Base-by-base conservation (phyloP, 1,140 invertebrate genomes). In the Onthophagus taurus region DNA sequence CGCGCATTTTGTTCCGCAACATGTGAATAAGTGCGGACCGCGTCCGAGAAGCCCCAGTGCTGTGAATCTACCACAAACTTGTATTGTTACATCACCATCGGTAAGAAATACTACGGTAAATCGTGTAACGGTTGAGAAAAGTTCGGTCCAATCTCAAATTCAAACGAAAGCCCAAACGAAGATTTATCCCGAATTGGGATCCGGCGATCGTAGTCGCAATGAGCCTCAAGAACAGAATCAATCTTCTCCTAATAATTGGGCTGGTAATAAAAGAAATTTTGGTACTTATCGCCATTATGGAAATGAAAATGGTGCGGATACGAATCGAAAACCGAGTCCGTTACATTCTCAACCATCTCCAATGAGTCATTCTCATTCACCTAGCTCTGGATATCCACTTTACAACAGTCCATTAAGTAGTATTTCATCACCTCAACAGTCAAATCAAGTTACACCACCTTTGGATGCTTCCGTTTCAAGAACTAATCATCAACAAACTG, bases 391-490 rank as follows among this genome's bases (percentile, higher is more conserved):
- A 13, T 84, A 84, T 68, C 80, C 81, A 7, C 72, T 82, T 73
- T 84, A 84, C 60, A 80, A 83, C 59, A 83, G 79, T 65, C 80
- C 81, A 6, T 78, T 84, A 76, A 77, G 80, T 49, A 77, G 77
- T 2, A 64, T 64, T 33, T 80, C 80, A 31, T 82, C 80, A 11
- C 80, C 80, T 8, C 80, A 81, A 52, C 78, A 77, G 48, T 67
- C 55, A 46, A 77, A 65, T 57, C 77, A 72, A 62, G 65, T 60
- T 18, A 74, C 80, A 14, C 78, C 80, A 7, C 80, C 81, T 12
- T 59, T 83, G 31, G 80, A 83, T 57, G 80, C 76, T 7, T 75
- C 78, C 11, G 68, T 80, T 5, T 69, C 79, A 0, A 60, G 80
- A 44, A 72, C 78, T 2, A 69, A 75, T 1, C n/a, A n/a, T n/a